A percentile compares a stretch with the other conserved stretches of the same genome.
Conservation (phyloP, 1,140 invertebrate species). For the Lerema accius region DNA sequence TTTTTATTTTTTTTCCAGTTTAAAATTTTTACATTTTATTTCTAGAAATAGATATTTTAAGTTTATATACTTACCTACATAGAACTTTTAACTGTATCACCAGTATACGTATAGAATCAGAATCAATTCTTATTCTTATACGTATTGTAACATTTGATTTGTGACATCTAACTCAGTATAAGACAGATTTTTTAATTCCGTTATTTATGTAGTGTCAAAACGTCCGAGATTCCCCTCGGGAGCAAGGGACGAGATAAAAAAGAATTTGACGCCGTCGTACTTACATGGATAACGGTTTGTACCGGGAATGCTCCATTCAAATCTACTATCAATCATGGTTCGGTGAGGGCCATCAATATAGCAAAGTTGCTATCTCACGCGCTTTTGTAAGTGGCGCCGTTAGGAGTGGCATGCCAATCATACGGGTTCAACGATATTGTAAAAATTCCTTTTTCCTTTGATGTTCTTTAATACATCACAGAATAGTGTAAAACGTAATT, state of each 20-base stretch:
- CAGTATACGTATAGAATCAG: too few species aligned
- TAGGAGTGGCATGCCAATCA: slow-evolving; percentile 37
- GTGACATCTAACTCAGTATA: too few species aligned
- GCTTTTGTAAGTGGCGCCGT: slow-evolving; percentile 30
- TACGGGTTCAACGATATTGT: slow-evolving; percentile 26
- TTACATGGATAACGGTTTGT: slow-evolving; percentile 26
- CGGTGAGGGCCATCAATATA: slow-evolving; percentile 34
- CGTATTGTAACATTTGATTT: too few species aligned
- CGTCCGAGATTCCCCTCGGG: slow-evolving; percentile 13
- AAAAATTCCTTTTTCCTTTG: slow-evolving; percentile 18
- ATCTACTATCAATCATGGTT: slow-evolving; percentile 38
- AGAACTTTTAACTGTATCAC: too few species aligned
- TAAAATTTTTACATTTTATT: too few species aligned
- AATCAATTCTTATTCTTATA: too few species aligned
- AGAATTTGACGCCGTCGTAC: slow-evolving; percentile 13
- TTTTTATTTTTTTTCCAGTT: too few species aligned
- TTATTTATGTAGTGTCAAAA: slow-evolving; percentile 12
- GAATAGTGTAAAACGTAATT: too few species aligned
- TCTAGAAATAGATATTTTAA: too few species aligned
- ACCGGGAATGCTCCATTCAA: slow-evolving; percentile 22
- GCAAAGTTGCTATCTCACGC: slow-evolving; percentile 35
- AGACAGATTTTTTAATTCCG: not conserved
- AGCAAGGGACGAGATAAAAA: slow-evolving; percentile 1
- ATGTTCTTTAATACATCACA: slow-evolving; percentile 3
- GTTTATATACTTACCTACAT: too few species aligned